phyloP scores from a whole-genome alignment of 2,113 vertebrate species.

The Prunella fulvescens region DNA sequence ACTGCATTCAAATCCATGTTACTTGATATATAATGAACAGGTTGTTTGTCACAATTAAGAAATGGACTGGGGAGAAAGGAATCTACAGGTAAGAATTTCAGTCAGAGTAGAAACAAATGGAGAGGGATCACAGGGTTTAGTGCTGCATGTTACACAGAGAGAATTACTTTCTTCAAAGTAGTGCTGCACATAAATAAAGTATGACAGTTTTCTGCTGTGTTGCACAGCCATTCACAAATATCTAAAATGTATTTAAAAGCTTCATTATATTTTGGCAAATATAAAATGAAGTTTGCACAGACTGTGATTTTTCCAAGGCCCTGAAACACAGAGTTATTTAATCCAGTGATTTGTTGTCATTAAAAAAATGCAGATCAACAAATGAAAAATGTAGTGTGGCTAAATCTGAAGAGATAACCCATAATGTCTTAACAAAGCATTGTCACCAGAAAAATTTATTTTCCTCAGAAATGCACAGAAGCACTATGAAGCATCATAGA shows the following conservation, averaged over 20 bases:
- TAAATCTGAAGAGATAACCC: background rate
- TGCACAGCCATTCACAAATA: background rate
- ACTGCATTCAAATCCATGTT: background rate
- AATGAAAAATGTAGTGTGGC: background rate
- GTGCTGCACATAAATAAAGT: background rate
- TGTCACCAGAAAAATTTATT: background rate
- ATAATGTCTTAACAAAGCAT: background rate
- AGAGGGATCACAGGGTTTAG: background rate
- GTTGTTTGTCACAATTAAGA: background rate
- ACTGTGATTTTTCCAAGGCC: background rate
- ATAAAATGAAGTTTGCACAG: background rate
- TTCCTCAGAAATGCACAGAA: background rate
- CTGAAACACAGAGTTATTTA: background rate
- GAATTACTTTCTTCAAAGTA: background rate
- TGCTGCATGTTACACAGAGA: background rate
- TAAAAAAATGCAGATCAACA: background rate
- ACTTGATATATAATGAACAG: background rate
- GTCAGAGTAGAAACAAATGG: background rate
- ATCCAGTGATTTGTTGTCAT: background rate
- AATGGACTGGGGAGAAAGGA: fast-evolving
- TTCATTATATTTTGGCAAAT: background rate
- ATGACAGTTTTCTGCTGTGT: background rate
- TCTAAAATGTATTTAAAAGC: background rate
- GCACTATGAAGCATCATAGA: background rate
- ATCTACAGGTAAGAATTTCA: background rate